phyloP scores from a whole-genome alignment of 2,113 vertebrate species.

The Erpornis zantholeuca region DNA sequence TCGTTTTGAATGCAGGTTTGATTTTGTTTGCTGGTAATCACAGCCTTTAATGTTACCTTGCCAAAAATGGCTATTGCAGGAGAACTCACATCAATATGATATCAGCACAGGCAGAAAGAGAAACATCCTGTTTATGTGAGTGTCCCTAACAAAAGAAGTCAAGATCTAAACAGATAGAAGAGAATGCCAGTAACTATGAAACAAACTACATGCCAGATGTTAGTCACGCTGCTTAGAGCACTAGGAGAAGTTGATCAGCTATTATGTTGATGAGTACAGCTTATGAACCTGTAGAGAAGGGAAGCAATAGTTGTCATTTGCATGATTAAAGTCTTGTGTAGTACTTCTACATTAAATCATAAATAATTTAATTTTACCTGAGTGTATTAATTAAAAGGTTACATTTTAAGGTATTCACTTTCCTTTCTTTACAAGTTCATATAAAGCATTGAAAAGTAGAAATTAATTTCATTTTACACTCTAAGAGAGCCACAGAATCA shows the following conservation, averaged over 20 bases:
- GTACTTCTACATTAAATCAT: background rate
- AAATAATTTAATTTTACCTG: slow-evolving; percentile 15
- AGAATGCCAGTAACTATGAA: slow-evolving; percentile 10
- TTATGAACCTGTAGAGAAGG: slow-evolving; percentile 13
- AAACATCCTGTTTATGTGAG: slow-evolving; percentile 64
- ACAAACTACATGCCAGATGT: slow-evolving; percentile 47
- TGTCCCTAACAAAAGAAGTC: slow-evolving; percentile 46
- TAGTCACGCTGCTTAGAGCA: background rate
- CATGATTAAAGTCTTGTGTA: slow-evolving; percentile 19
- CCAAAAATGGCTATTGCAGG: slow-evolving; percentile 48
- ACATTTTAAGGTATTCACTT: background rate
- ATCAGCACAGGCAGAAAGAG: slow-evolving; percentile 25
- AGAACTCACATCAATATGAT: background rate
- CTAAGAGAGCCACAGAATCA: background rate
- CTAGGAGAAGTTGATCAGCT: slow-evolving; percentile 29
- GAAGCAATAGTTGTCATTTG: slow-evolving; percentile 21
- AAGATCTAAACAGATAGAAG: slow-evolving; percentile 57
- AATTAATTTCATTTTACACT: background rate
- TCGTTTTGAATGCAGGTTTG: slow-evolving; percentile 42
- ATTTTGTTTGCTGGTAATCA: slow-evolving; percentile 54
- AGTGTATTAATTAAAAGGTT: background rate
- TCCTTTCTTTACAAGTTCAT: background rate
- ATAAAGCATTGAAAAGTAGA: background rate
- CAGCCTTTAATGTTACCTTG: slow-evolving; percentile 26
- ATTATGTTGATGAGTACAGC: background rate